Evolutionary conservation across 2,888 invertebrate species (phyloP).

Genomic region (Lithophane ornitopus): DNA sequence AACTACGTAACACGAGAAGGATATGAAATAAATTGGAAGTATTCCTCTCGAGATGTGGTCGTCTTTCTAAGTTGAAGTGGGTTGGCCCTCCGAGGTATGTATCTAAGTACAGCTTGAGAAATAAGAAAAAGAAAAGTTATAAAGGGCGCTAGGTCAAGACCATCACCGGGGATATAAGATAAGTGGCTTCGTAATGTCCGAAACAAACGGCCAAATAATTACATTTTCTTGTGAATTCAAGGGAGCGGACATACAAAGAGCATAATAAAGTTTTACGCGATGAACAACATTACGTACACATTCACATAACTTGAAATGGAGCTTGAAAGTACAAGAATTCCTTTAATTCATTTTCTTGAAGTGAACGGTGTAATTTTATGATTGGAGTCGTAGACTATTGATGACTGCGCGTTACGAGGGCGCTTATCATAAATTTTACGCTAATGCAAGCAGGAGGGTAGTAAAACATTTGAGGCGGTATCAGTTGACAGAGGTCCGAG

Average conservation of each 20-base stretch:
- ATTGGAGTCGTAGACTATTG: constrained; percentile 63
- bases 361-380: constrained; percentile 59
- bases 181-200: constrained; percentile 61
- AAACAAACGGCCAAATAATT: constrained; percentile 65
- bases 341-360: constrained; percentile 66
- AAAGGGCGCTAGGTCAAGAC: constrained; percentile 28
- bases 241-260: constrained; percentile 51
- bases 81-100: constrained; percentile 18
- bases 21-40: constrained; percentile 12
- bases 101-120: constrained; percentile 20
- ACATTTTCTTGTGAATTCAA: constrained; percentile 69
- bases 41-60: constrained; percentile 14
- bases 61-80: constrained; percentile 35
- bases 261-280: constrained; percentile 69
- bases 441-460: constrained; percentile 65
- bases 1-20: constrained; percentile 10
- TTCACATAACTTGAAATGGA: constrained; percentile 68
- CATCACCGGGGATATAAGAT: constrained; percentile 27
- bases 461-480: constrained; percentile 71
- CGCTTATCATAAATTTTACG: constrained; percentile 74
- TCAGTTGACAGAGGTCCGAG: constrained; percentile 65
- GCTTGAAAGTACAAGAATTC: constrained; percentile 55
- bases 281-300: constrained; percentile 55
- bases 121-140: constrained; percentile 40
- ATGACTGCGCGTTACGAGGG: constrained; percentile 66